Percentiles rank a stretch among this genome's conserved stretches.
Conservation (phyloP, 2,888 invertebrate species). For the Dolichopus griseipennis region DNA sequence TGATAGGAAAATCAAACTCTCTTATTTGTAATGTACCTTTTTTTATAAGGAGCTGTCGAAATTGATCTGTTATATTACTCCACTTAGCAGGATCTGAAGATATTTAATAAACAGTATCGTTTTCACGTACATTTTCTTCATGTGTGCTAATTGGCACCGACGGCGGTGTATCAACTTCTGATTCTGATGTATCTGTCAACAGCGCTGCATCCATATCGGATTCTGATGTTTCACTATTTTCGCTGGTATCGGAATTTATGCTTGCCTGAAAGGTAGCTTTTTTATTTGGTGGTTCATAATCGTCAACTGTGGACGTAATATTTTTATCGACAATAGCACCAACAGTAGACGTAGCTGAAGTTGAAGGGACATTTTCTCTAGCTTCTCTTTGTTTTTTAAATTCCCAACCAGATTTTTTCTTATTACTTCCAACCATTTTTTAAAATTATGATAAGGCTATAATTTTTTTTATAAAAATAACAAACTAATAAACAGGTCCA, state of each 20-base stretch:
- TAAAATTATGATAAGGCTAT: constrained; percentile 10
- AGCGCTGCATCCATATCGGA: constrained; percentile 4
- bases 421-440: constrained; percentile 10
- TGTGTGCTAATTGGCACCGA: constrained; percentile 9
- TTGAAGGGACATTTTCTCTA: constrained; percentile 10
- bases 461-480: constrained; percentile 3
- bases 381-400: constrained; percentile 9
- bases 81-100: constrained; percentile 10
- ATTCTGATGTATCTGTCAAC: constrained; percentile 10
- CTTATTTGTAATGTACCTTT: constrained; percentile 10
- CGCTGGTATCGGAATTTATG: constrained; percentile 10
- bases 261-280: constrained; percentile 9
- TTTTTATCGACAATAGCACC: constrained; percentile 11
- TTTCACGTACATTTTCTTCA: constrained; percentile 8
- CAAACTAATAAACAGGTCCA: neutral
- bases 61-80: constrained; percentile 9
- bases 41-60: constrained; percentile 9
- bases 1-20: constrained; percentile 10
- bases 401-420: constrained; percentile 11
- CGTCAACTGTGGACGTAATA: constrained; percentile 8
- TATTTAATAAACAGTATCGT: constrained; percentile 10
- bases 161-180: constrained; percentile 5
- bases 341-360: constrained; percentile 11
- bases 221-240: constrained; percentile 9
- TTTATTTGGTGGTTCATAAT: constrained; percentile 10